Evolutionary conservation across 1,140 invertebrate genomes (phyloP).

Genomic region (Leptinotarsa lineolata): DNA sequence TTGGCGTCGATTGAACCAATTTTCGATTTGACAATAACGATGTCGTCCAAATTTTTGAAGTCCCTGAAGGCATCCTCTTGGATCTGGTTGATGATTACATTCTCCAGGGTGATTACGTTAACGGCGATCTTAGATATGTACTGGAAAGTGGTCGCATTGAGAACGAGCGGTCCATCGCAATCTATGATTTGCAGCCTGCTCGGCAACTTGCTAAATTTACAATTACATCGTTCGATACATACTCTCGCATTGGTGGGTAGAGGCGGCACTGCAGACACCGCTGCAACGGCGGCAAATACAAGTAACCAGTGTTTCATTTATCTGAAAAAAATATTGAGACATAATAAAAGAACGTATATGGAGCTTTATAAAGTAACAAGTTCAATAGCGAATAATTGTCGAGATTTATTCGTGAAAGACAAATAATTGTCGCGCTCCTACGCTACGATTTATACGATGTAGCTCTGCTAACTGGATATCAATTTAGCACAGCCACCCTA

Average conservation of each 20-base stretch:
- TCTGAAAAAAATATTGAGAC: conserved; percentile 30
- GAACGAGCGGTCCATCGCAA: conserved; percentile 31
- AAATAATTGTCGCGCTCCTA: no score
- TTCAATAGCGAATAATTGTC: no score
- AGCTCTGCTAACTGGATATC: no score
- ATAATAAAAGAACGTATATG: no score
- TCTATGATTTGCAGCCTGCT: conserved; percentile 32
- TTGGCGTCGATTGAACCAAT: conserved; percentile 40
- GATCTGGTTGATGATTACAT: conserved; percentile 40
- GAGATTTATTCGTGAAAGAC: no score
- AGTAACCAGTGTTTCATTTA: conserved; percentile 35
- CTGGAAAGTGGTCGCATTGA: conserved; percentile 32
- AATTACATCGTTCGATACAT: conserved; percentile 33
- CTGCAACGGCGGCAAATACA: conserved; percentile 25
- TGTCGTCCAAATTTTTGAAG: conserved; percentile 37
- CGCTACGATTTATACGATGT: no score
- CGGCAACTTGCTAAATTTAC: conserved; percentile 24
- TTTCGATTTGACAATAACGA: conserved; percentile 36
- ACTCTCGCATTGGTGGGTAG: conserved; percentile 11
- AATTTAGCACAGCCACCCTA: no score
- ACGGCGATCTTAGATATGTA: conserved; percentile 27
- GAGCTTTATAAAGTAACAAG: no score
- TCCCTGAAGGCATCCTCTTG: conserved; percentile 37
- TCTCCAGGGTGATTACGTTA: conserved; percentile 36
- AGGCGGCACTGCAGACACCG: conserved; percentile 27